Evolutionary conservation across 2,888 invertebrate genomes (phyloP).

Genomic region (Crocallis elinguaria): DNA sequence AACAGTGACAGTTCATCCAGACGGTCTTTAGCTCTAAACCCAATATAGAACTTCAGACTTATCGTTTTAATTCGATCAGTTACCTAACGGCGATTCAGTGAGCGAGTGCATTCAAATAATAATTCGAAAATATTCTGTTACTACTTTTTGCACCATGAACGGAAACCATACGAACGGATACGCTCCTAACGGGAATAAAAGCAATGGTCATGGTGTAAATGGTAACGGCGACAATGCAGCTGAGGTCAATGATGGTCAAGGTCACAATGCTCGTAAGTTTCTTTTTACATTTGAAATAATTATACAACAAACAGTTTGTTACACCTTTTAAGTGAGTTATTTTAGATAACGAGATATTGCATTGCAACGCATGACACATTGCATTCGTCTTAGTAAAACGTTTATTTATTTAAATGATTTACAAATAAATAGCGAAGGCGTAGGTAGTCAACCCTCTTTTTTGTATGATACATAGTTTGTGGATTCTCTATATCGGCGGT

Average conservation of each 20-base stretch:
- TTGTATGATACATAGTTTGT: too few relatives aligned
- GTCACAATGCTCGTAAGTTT: conserved; percentile 2
- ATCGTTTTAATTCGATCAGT: neutral
- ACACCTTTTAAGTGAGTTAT: too few relatives aligned
- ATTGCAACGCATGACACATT: too few relatives aligned
- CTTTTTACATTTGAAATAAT: neutral
- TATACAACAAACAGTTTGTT: too few relatives aligned
- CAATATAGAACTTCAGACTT: neutral
- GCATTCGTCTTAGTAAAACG: too few relatives aligned
- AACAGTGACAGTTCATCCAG: neutral
- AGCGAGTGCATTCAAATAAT: neutral
- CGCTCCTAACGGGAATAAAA: conserved; percentile 1
- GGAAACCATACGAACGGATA: conserved; percentile 5
- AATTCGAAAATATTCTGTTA: neutral
- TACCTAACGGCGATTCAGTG: neutral
- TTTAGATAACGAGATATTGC: too few relatives aligned
- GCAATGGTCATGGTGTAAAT: conserved; percentile 11
- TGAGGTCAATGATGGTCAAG: neutral
- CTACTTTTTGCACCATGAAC: conserved; percentile 17
- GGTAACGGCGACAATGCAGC: neutral
- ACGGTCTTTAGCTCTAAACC: neutral
- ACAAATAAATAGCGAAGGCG: too few relatives aligned
- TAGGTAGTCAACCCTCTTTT: too few relatives aligned
- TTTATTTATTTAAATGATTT: too few relatives aligned
- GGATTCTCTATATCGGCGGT: too few relatives aligned